Base-by-base conservation (phyloP, 53 echinoderm and acorn worm species). In the Luidia sarsii region DNA sequence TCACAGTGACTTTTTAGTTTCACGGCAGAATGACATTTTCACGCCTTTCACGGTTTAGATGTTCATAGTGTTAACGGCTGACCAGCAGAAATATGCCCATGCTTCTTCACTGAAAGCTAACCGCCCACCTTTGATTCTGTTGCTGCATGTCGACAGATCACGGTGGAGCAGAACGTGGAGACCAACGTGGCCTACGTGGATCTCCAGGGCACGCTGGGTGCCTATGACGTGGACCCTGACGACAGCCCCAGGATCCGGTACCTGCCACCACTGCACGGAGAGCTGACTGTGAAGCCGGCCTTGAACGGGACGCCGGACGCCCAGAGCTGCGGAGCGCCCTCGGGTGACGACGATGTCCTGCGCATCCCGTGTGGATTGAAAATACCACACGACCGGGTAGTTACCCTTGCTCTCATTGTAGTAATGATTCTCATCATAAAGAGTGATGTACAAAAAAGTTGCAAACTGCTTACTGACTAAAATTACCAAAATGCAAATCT, bases 151-250 rank as follows among this genome's bases (percentile, higher is more conserved):
- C 23, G 20, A 45, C 48, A 77, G 67, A 18, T 82, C 39, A 68
- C 33, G 29, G 82, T 67, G 29, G 69, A 81, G 46, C 49, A 81
- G 35, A 82, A 64, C 29, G 55, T 51, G 33, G 72, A 35, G 21
- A 13, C 24, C 29, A 81, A 88, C 55, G 25, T 72, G 0, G 88
- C 55, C 21, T 88, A 88, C 63, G 25, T 24, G 7, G 67, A 66
- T 39, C 64, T 88, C 31, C 11, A 22, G 1, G 83, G 48, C 11
- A n/a, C 18, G 36, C 18, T 88, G 10, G 88, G 88, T 16, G 88
- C 74, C 3, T 88, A 72, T 33, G 88, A 88, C 20, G 88, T 74
- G 3, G 88, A 88, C 73, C 33, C 4, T 8, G 31, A 41, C 9
- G 82, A 88, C 39, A 38, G 52, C 10, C 45, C 82, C 33, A 82